Conservation (phyloP, 1,140 invertebrate species). For the Eueides isabella region DNA sequence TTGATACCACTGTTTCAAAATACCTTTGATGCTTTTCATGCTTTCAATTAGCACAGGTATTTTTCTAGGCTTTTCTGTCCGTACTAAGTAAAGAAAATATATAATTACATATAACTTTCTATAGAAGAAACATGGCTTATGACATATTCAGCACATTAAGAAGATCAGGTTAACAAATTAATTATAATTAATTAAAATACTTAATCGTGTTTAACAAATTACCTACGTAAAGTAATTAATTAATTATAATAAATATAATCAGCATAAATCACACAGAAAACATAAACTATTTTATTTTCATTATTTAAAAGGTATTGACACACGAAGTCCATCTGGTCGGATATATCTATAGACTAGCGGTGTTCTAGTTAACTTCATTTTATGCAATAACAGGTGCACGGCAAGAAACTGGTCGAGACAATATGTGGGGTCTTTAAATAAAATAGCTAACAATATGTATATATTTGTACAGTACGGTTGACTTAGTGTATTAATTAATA, state of each 20-base stretch:
- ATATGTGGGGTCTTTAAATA: constrained; percentile 21
- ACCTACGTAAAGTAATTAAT: neutral
- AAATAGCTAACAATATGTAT: constrained; percentile 5
- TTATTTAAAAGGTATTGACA: constrained; percentile 8
- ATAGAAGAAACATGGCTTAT: neutral
- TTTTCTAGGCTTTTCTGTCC: neutral
- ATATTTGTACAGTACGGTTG: constrained; percentile 8
- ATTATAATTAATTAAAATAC: neutral
- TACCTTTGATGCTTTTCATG: neutral
- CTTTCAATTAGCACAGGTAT: neutral
- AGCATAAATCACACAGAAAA: neutral
- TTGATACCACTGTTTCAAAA: too few relatives aligned
- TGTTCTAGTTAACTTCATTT: constrained; percentile 27
- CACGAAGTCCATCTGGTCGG: constrained; percentile 41
- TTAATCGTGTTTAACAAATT: constrained; percentile 5
- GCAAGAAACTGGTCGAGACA: constrained; percentile 27
- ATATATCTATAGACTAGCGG: constrained; percentile 23
- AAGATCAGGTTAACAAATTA: neutral
- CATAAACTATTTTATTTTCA: neutral
- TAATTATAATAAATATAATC: neutral
- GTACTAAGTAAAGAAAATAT: too few relatives aligned
- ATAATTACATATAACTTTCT: neutral
- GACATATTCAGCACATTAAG: neutral
- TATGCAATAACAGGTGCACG: constrained; percentile 25
- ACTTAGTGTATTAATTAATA: constrained; percentile 6